These are phyloP conservation scores for Dolichotis patagonum DNA, from an alignment of 2,113 vertebrate species.

Conservation along the genomic window DNA sequence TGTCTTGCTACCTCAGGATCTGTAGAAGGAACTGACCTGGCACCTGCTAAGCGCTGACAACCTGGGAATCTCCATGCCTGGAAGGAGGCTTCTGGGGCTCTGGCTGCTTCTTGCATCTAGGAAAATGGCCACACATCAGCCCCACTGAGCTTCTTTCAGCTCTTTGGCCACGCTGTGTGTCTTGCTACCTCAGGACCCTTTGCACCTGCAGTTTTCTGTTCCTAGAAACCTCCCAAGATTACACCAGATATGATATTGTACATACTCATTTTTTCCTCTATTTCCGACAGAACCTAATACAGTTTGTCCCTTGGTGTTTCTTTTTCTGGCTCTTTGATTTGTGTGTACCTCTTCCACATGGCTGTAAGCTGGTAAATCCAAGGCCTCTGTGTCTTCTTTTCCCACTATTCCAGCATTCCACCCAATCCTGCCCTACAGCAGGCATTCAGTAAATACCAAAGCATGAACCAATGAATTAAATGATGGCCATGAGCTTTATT, in stretches of 20 bases:
- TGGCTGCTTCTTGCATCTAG: background rate
- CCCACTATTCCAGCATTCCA: no score
- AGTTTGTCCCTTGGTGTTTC: no score
- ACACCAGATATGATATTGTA: background rate
- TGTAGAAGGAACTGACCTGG: background rate
- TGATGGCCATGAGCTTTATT: no score
- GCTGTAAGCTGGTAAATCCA: no score
- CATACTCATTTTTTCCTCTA: background rate
- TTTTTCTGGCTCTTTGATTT: no score
- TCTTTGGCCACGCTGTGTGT: background rate
- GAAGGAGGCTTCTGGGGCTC: background rate
- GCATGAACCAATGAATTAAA: no score
- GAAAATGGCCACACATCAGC: background rate
- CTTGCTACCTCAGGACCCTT: slow-evolving; percentile 21
- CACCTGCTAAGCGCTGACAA: background rate
- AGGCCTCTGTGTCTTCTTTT: no score
- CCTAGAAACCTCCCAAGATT: background rate
- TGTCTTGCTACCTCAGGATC: background rate
- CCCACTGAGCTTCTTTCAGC: background rate
- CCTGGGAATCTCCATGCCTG: background rate
- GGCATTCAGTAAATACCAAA: no score
- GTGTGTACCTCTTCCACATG: no score
- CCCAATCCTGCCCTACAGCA: no score
- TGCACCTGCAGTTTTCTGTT: background rate
- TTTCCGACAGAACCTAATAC: background rate